Percentiles rank a stretch among this genome's conserved stretches.
phyloP scores from a whole-genome alignment of 2,113 vertebrate species.

The Aix galericulata region DNA sequence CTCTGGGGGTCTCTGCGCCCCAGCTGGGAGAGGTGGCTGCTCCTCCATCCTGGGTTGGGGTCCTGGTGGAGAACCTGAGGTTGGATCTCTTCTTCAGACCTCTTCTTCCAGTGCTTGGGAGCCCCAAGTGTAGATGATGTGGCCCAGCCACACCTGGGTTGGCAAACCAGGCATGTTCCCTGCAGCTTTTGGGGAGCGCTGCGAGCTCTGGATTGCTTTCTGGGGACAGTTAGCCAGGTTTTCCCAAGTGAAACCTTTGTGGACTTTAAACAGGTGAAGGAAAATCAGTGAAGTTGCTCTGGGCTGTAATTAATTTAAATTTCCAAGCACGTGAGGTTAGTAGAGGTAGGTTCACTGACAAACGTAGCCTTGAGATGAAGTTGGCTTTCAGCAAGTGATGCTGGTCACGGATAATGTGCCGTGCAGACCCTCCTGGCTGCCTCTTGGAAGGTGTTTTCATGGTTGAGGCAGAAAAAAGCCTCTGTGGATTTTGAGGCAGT shows the following conservation, averaged over 20 bases:
- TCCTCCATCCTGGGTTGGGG: rapidly evolving
- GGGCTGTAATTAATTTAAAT: neutral
- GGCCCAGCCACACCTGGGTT: rapidly evolving
- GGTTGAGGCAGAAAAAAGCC: neutral
- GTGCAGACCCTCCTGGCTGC: neutral
- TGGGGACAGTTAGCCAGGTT: neutral
- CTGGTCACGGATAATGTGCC: neutral
- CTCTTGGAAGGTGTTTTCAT: neutral
- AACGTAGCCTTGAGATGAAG: rapidly evolving
- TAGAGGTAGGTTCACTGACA: neutral
- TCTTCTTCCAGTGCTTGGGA: neutral
- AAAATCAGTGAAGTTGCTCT: neutral
- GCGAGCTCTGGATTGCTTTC: neutral
- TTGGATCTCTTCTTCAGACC: neutral
- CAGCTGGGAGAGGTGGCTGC: neutral
- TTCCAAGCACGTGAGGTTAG: rapidly evolving
- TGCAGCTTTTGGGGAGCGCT: neutral
- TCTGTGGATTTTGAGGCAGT: neutral
- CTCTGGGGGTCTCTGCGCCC: neutral
- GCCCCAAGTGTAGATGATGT: rapidly evolving
- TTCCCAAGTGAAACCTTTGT: neutral
- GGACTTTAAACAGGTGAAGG: neutral
- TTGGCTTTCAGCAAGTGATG: rapidly evolving
- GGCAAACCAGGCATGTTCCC: rapidly evolving
- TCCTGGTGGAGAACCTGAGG: rapidly evolving